Evolutionary conservation across 2,113 vertebrate genomes (phyloP).

Genomic region (Nerophis lumbriciformis): DNA sequence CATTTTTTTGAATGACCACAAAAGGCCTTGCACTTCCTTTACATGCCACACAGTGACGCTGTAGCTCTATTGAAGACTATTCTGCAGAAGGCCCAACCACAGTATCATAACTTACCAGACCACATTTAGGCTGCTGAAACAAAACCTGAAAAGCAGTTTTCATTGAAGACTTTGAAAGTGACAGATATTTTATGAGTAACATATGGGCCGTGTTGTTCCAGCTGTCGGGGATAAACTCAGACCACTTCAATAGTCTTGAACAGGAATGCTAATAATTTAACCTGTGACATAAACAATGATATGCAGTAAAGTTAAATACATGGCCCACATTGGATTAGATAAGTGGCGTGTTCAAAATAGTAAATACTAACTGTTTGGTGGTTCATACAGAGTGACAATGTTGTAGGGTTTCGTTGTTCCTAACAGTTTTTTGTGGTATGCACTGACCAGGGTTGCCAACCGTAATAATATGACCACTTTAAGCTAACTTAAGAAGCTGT

Average conservation of each 20-base stretch:
- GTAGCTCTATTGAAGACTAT: constrained; percentile 9
- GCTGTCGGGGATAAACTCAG: constrained; percentile 37
- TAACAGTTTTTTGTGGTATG: not conserved
- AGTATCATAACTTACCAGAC: not conserved
- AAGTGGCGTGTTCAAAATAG: constrained; percentile 36
- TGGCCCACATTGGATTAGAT: constrained; percentile 32
- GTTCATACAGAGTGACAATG: constrained; percentile 15
- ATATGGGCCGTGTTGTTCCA: constrained; percentile 35
- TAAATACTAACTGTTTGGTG: constrained; percentile 20
- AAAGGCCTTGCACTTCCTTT: constrained; percentile 8
- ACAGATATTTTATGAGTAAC: constrained; percentile 21
- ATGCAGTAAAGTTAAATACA: constrained; percentile 21
- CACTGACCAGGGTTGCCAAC: constrained; percentile 3
- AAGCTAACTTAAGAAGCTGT: no score
- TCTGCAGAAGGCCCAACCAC: not conserved
- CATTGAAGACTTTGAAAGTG: constrained; percentile 20
- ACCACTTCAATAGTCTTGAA: constrained; percentile 40
- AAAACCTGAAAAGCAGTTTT: not conserved
- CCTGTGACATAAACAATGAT: constrained; percentile 20
- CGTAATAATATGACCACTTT: no score
- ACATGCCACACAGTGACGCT: constrained; percentile 36
- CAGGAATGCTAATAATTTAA: constrained; percentile 24
- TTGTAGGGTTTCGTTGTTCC: not conserved
- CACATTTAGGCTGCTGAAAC: not conserved
- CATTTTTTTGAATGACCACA: no score